Base-by-base conservation (phyloP, 2,113 vertebrate species). In the Laticauda colubrina region DNA sequence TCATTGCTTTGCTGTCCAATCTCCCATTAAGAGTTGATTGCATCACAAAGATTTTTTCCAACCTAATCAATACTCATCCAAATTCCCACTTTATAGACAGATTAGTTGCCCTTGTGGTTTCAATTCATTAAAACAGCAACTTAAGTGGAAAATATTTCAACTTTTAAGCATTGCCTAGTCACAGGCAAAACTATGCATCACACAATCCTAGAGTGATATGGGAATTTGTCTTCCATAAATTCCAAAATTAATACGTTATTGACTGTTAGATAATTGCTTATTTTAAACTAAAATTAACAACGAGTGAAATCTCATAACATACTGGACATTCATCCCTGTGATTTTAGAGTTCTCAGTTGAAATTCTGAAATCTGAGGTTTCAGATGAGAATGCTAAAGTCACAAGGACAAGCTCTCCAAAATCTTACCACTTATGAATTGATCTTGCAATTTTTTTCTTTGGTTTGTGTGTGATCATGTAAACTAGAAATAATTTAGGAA, bases 1-100 rank as follows among this genome's bases (percentile, higher is more conserved):
- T 92, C 88, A 69, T 87, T 48, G 56, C 57, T 87, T 90, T 89
- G 23, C 26, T 69, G 88, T 54, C 56, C 8, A 45, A 20, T 87
- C 75, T 69, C 88, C 59, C 88, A 92, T 94, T 94, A 94, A 94
- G 69, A 39, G 34, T 88, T 94, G 91, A 94, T 92, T 92, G 59
- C 51, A 69, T 59, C 57, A 75, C 55, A 87, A 54, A 55, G 64
- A 45, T 92, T 86, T 92, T 39, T 81, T 81, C 88, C 59, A 53
- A 26, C 75, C 34, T 87, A 15, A 94, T 94, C 93, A 75, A 94
- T 94, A 92, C 88, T 90, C 88, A 92, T 92, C 88, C 81, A 64
- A 43, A 64, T 3, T 48, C 88, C 61, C 75, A 75, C 85, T 95
- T 90, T 91, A 95, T 88, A 92, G 94, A 95, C 92, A 90, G 94